Base-by-base conservation (phyloP, 2,797 vertebrate species). In the Sebastes cheni region DNA sequence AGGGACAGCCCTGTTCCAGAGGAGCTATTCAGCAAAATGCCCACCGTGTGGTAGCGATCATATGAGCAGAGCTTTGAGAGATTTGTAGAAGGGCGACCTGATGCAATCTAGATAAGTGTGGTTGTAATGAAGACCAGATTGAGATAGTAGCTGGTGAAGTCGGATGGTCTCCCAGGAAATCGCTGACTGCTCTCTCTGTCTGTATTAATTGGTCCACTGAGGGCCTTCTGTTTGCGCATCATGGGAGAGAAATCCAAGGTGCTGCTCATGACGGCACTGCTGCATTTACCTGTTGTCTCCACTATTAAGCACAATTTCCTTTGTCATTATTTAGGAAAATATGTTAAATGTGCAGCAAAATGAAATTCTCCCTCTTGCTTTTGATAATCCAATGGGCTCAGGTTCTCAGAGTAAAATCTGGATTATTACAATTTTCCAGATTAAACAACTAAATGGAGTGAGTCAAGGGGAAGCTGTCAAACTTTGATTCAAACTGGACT, bases 171-270 rank as follows among this genome's bases (percentile, higher is more conserved):
- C 96, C 82, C 91, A 95, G 95, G 96, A 95, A 95, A 95, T 93
- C 81, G 93, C 95, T 95, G 95, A 95, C 95, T 95, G 93, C 94
- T 95, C 90, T 92, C 89, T 90, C 91, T 79, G 88, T 91, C 89
- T 84, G 81, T 84, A 81, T 92, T 96, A 96, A 96, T 96, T 96
- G 96, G 96, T 94, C 96, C 94, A 84, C 92, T 1, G 93, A 95
- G 95, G 88, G 90, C 88, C 91, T 85, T 67, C 91, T 95, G 94
- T 96, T 95, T 95, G 93, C 78, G 72, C 85, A 92, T 89, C 92
- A 85, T 90, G 66, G 27, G 23, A 93, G 93, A 95, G 86, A 90
- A 89, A 94, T 91, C 90, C 88, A 91, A 90, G 89, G 93, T 86
- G 84, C 84, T 83, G 83, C 79, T 89, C 84, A 85, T 86, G 86